Base-by-base conservation (phyloP, 1,140 invertebrate species). In the Trichomalopsis sarcophagae region DNA sequence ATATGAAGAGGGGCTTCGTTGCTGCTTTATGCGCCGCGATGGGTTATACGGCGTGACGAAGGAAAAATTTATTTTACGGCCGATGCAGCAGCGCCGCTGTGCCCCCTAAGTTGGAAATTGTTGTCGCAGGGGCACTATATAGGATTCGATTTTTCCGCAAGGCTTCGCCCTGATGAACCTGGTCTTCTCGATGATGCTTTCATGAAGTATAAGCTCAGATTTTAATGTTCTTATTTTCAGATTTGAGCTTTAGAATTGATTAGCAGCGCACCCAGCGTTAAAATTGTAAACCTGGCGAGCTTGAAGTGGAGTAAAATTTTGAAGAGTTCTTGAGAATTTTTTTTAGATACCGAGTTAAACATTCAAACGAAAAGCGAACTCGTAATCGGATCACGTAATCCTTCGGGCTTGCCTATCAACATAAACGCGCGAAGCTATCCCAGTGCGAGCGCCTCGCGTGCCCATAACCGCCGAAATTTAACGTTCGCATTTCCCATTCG, bases 1-100 rank as follows among this genome's bases (percentile, higher is more conserved):
- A 84, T 83, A 78, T 76, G 81, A 62, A 62, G 55, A 62, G 55
- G 55, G 55, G 47, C n/a, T 62, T 81, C 50, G 73, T 11, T 7
- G 13, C 50, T 33, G 55, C 30, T 36, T 66, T 76, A 77, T 40
- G n/a, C 14, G 55, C n/a, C 17, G 47, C 11, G 30, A 27, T 14
- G 55, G 33, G 36, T 14, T 30, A 55, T 76, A 30, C 11, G 33
- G 81, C 71, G 44, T 68, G 74, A 83, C 33, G 81, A 83, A 36
- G 75, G 74, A 44, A 68, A 69, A 76, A 83, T 83, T 83, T 83
- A 82, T 82, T 74, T 75, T 50, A 50, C 69, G 23, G 36, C 10
- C 0, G 47, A 21, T 62, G 55, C 55, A 62, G 55, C 55, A 62
- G 55, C 55, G 21, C 55, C 4, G 17, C 55, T n/a, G 6, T 62